Base-by-base conservation (phyloP, 2,888 invertebrate species). In the Sminthurides aquaticus region DNA sequence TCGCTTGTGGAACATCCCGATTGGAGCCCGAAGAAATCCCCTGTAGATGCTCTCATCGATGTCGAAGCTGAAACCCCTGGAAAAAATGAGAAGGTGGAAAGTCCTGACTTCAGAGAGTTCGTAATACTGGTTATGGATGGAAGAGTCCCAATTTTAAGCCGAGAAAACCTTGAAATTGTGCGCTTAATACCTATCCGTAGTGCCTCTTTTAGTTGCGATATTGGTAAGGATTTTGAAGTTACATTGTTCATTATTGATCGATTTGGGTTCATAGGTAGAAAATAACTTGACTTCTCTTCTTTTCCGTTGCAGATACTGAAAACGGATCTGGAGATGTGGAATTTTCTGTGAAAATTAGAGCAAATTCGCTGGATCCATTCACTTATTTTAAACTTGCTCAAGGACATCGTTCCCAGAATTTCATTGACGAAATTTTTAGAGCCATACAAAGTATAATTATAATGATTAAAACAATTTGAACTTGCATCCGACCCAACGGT, bases 181-280 rank as follows among this genome's bases (percentile, higher is more conserved):
- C 86, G 86, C 78, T 86, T 89, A 60, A 83, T 91, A 75, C 89
- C 91, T 27, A 84, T 92, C 64, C 88, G 91, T 80, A 84, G 85
- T 75, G 84, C 85, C 76, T 91, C 63, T 3, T 73, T 92, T 78
- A 85, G 86, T 78, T 88, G 89, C 81, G 85, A 86, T 77, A 85
- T 87, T 76, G 86, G 86, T 81, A 82, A 81, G 70, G n/a, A 8
- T 27, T 29, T 57, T 34, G n/a, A n/a, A n/a, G n/a, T n/a, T n/a
- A n/a, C n/a, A n/a, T n/a, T n/a, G n/a, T n/a, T n/a, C n/a, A n/a
- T n/a, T n/a, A n/a, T n/a, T n/a, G n/a, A n/a, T n/a, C n/a, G n/a
- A n/a, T n/a, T n/a, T n/a, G n/a, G n/a, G n/a, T n/a, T n/a, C n/a
- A n/a, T n/a, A n/a, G n/a, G n/a, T n/a, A n/a, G n/a, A n/a, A n/a